These are phyloP conservation scores for Dryomyza anilis DNA, from an alignment of 2,888 invertebrate genomes.

Conservation along the genomic window DNA sequence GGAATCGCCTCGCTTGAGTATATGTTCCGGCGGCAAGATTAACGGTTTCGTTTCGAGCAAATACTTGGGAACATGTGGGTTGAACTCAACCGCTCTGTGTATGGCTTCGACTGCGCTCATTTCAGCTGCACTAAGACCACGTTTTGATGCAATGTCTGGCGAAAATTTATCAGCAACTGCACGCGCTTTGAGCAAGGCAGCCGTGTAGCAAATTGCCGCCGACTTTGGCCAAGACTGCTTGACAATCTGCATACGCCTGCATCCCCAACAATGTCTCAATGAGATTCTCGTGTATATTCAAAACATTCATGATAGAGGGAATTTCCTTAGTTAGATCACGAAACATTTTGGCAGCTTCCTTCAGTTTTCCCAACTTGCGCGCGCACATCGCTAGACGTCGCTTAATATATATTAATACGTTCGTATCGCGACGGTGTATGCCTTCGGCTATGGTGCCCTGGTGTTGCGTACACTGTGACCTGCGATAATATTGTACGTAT, in stretches of 20 bases:
- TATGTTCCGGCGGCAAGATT: conserved; percentile 95
- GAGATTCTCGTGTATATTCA: conserved; percentile 94
- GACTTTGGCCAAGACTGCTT: conserved; percentile 91
- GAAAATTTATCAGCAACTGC: conserved; percentile 89
- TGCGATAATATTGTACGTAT: too few relatives aligned
- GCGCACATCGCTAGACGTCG: conserved; percentile 97
- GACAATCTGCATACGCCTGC: conserved; percentile 96
- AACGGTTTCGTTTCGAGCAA: conserved; percentile 93
- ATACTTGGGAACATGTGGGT: conserved; percentile 97
- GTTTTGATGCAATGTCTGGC: conserved; percentile 81
- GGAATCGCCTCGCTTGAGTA: conserved; percentile 93
- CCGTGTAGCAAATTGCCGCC: conserved; percentile 93
- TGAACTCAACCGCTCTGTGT: conserved; percentile 95
- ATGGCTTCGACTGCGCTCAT: conserved; percentile 93
- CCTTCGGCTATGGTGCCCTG: conserved; percentile 76
- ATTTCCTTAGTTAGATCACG: conserved; percentile 95
- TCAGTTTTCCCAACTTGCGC: conserved; percentile 87
- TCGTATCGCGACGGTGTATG: conserved; percentile 85
- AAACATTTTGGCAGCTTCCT: conserved; percentile 96
- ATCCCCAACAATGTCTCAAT: conserved; percentile 94
- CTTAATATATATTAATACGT: conserved; percentile 92
- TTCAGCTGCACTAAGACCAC: conserved; percentile 84
- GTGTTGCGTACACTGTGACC: conserved; percentile 81
- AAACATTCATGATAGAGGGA: conserved; percentile 90
- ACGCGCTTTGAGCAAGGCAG: conserved; percentile 90